Evolutionary conservation across 2,888 invertebrate species (phyloP).

Genomic region (Dicyrtoma fusca): DNA sequence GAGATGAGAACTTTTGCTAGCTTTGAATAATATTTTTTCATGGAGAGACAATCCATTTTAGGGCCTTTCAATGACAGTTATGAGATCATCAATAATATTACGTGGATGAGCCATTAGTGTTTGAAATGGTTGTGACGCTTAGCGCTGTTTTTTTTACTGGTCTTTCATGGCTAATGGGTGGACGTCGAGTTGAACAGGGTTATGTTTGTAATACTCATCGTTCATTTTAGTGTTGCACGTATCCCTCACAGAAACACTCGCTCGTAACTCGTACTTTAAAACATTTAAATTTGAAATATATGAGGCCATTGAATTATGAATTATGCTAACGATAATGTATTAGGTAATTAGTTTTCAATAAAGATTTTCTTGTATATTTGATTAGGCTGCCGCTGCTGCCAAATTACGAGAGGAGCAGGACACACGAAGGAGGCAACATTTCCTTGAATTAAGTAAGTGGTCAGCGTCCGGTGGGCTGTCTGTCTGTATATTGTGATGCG

Average conservation of each 20-base stretch:
- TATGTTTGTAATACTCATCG: no score
- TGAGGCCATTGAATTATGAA: slow-evolving; percentile 1
- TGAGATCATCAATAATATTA: slow-evolving; percentile 28
- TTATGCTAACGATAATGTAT: neutral
- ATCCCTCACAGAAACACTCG: no score
- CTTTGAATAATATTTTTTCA: slow-evolving; percentile 4
- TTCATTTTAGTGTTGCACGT: no score
- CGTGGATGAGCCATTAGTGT: neutral
- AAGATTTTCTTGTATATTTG: slow-evolving; percentile 17
- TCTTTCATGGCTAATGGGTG: neutral
- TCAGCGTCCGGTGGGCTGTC: no score
- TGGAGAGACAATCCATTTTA: slow-evolving; percentile 5
- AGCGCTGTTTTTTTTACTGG: no score
- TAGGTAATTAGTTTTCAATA: neutral
- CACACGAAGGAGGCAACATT: slow-evolving; percentile 51
- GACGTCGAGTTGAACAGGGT: neutral
- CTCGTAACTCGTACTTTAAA: no score
- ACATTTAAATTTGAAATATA: neutral
- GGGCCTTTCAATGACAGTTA: slow-evolving; percentile 23
- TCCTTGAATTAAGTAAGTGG: slow-evolving; percentile 50
- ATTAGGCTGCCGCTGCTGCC: slow-evolving; percentile 49
- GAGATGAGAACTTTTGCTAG: no score
- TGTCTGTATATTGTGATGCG: no score
- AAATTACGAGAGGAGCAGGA: slow-evolving; percentile 56
- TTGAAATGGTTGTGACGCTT: no score